Evolutionary conservation across 2,888 invertebrate genomes (phyloP).

Genomic region (Panorpa germanica): DNA sequence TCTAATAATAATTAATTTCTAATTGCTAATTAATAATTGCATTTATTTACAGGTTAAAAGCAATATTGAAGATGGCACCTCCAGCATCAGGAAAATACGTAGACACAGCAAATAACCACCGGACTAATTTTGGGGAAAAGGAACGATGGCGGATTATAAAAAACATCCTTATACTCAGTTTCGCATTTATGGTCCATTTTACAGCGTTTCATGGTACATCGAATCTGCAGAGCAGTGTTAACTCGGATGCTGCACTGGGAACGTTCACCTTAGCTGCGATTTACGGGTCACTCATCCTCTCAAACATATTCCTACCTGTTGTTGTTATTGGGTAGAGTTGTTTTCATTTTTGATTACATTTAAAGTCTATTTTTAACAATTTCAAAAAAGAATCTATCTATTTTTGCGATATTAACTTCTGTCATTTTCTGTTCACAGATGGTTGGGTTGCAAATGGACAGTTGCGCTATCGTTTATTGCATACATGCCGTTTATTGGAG

Average conservation of each 20-base stretch:
- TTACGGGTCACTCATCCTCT: slow-evolving; percentile 73
- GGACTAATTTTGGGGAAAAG: slow-evolving; percentile 31
- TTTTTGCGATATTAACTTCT: slow-evolving; percentile 9
- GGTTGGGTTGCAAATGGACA: slow-evolving; percentile 82
- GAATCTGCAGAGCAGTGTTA: slow-evolving; percentile 70
- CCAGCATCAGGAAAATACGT: too few species aligned
- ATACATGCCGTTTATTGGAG: slow-evolving; percentile 82
- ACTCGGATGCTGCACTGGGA: slow-evolving; percentile 64
- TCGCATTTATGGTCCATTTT: slow-evolving; percentile 83
- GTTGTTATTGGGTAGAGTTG: slow-evolving; percentile 57
- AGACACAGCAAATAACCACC: too few species aligned
- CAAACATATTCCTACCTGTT: slow-evolving; percentile 77
- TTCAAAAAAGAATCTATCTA: slow-evolving; percentile 1
- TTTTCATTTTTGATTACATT: not conserved
- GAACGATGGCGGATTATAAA: slow-evolving; percentile 64
- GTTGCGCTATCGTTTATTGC: slow-evolving; percentile 66
- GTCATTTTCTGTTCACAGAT: slow-evolving; percentile 29
- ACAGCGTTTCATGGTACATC: slow-evolving; percentile 80
- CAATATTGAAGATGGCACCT: too few species aligned
- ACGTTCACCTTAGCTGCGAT: slow-evolving; percentile 69
- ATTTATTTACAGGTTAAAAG: too few species aligned
- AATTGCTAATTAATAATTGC: too few species aligned
- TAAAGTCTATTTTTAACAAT: not conserved
- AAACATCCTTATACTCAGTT: slow-evolving; percentile 67
- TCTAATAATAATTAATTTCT: too few species aligned